Conservation (phyloP, 1,140 invertebrate genomes). For the Zaprionus lachaisei region DNA sequence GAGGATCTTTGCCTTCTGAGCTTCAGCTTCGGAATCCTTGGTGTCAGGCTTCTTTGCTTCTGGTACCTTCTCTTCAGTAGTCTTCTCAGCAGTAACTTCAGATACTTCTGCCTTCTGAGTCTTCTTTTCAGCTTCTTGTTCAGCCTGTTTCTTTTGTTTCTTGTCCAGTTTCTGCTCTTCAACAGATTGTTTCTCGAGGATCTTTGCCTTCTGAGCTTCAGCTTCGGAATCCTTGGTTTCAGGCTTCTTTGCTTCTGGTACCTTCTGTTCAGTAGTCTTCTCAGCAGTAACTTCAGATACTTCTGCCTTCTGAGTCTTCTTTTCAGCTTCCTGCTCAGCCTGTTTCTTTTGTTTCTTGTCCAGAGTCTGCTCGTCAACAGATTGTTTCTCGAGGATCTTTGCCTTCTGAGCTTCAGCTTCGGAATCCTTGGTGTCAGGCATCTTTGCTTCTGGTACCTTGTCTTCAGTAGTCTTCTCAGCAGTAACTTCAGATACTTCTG, state of each 20-base stretch:
- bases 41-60: slow-evolving; percentile 7
- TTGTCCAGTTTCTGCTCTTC: slow-evolving; percentile 32
- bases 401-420: slow-evolving; percentile 47
- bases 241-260: slow-evolving; percentile 6
- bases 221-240: slow-evolving; percentile 11
- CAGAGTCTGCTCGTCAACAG: slow-evolving; percentile 30
- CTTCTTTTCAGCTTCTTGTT: slow-evolving; percentile 12
- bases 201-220: slow-evolving; percentile 53
- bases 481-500: slow-evolving; percentile 45
- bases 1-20: slow-evolving; percentile 43
- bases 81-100: slow-evolving; percentile 27
- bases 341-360: slow-evolving; percentile 31
- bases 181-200: slow-evolving; percentile 40
- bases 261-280: slow-evolving; percentile 29
- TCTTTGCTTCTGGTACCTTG: background rate
- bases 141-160: slow-evolving; percentile 34
- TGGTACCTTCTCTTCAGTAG: slow-evolving; percentile 21
- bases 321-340: slow-evolving; percentile 10
- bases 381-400: slow-evolving; percentile 39
- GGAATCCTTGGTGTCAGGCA: background rate
- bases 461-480: slow-evolving; percentile 32
- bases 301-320: slow-evolving; percentile 46
- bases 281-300: slow-evolving; percentile 31
- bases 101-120: slow-evolving; percentile 40
- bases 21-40: slow-evolving; percentile 25